Evolutionary conservation across 2,888 invertebrate species (phyloP), one percentile per base, ranked within the genome.

Genomic region (Argyra leucocephala): DNA sequence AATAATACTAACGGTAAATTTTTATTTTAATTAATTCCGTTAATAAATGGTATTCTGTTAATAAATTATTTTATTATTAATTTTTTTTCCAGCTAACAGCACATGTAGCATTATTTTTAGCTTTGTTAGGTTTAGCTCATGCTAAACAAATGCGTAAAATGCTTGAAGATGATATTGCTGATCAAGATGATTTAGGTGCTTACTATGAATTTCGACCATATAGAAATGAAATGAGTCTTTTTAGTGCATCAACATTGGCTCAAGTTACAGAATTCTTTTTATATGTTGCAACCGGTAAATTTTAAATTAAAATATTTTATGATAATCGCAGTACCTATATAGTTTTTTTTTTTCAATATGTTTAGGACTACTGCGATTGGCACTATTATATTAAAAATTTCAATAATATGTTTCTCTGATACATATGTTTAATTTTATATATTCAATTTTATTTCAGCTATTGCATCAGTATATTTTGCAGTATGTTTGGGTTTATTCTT

Each of bases 131-230:
- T 12, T 69, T 80, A 63, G 76, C 78, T 1, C 80, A 80, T 70
- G 78, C 78, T 31, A 79, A 79, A 66, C 76, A 80, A 73, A 78
- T 78, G 74, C 75, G 76, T 63, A 73, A 74, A 15, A 74, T 79
- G 68, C 71, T 80, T 6, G 75, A 74, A 18, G 67, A 76, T 69
- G 80, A 80, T 66, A 79, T 79, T 67, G 69, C 76, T 66, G 80
- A 80, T 70, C 78, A 80, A 66, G 76, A 76, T 69, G 78, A 79
- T 57, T 76, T 74, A 64, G 77, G 76, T 4, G 68, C 69, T 58
- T 78, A 76, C 68, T 79, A 79, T 57, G 77, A 75, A 57, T 73
- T 76, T 73, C 72, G 74, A 12, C 76, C 76, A 1, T 74, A 75
- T 60, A 72, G 76, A 65, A 79, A 79, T 68, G 75, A 78, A 66